Base-by-base conservation (phyloP, 2,113 vertebrate genomes). In the Mionectes macconnelli region DNA sequence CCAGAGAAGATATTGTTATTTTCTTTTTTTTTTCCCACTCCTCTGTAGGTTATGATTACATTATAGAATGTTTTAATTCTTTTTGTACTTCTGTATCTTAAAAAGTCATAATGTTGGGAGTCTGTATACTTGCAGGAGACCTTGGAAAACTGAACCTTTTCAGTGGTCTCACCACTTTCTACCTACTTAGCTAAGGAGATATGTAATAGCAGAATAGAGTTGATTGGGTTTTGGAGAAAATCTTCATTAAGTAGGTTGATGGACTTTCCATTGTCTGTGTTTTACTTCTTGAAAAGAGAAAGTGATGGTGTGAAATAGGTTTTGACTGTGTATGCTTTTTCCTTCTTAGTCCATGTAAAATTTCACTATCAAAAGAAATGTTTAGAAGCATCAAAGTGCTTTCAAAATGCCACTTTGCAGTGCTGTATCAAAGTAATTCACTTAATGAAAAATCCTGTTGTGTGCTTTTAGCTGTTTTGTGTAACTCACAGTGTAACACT, bases 401-500 rank as follows among this genome's bases (percentile, higher is more conserved):
- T 69, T 90, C 21, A 63, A 80, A 90, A 56, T 74, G 23, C 22
- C 10, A 6, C 30, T 92, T 74, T 16, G 30, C 21, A 42, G 14
- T 85, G 14, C 42, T 78, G 8, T 47, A 24, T 81, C 18, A 75
- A 85, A 87, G 30, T 31, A 84, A 75, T 82, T 72, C 10, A 25
- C 50, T 80, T 68, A 42, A 72, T 89, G 45, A 56, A 67, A 73
- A 70, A 24, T 52, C 3, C 6, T 9, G 1, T 63, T 10, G 7
- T 66, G 19, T 78, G 30, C 28, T 67, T 82, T 74, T 64, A 74
- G 33, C 13, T 44, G 14, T 74, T 66, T 47, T 92, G 18, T 40
- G 9, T 31, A 85, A 60, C 74, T 94, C 78, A 75, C 23, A 8
- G 33, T 80, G 11, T 84, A 77, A 72, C 96, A 82, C 35, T 84